A percentile compares a stretch with the other conserved stretches of the same genome.
Evolutionary conservation across 2,797 vertebrate genomes (phyloP).

Genomic region (Danio jaintianensis): DNA sequence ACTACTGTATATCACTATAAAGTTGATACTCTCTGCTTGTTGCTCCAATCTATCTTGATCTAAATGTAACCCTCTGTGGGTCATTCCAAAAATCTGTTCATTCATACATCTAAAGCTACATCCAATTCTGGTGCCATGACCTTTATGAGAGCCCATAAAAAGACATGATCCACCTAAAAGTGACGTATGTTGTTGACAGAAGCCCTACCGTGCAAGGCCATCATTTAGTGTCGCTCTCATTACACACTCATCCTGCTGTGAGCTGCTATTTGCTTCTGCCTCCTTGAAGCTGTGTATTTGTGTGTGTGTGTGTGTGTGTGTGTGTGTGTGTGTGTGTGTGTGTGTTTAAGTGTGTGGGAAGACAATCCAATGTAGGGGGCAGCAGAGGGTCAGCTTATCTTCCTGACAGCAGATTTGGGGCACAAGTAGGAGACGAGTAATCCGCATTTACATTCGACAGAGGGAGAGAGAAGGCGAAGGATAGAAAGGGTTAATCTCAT

Average conservation of each 20-base stretch:
- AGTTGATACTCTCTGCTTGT: too few relatives aligned
- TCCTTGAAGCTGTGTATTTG: constrained; percentile 21
- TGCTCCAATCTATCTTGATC: too few relatives aligned
- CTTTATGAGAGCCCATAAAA: neutral
- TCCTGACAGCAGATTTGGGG: constrained; percentile 34
- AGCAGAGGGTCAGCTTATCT: constrained; percentile 27
- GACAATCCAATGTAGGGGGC: constrained; percentile 44
- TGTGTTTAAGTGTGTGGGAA: constrained; percentile 14
- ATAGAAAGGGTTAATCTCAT: constrained; percentile 38
- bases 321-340: neutral
- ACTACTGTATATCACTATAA: too few relatives aligned
- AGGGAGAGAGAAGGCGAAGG: constrained; percentile 17
- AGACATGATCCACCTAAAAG: neutral
- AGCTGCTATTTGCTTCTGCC: constrained; percentile 28
- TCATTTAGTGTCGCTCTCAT: constrained; percentile 32
- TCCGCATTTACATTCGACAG: constrained; percentile 48
- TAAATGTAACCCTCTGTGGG: too few relatives aligned
- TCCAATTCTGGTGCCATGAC: too few relatives aligned
- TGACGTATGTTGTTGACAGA: neutral
- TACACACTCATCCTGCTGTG: constrained; percentile 31
- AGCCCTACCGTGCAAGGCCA: constrained; percentile 17
- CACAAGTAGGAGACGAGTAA: constrained; percentile 42
- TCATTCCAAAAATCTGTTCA: too few relatives aligned
- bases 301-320: constrained; percentile 1
- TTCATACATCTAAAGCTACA: too few relatives aligned